phyloP scores from a whole-genome alignment of 2,113 vertebrate genomes.

The Mastomys natalensis region DNA sequence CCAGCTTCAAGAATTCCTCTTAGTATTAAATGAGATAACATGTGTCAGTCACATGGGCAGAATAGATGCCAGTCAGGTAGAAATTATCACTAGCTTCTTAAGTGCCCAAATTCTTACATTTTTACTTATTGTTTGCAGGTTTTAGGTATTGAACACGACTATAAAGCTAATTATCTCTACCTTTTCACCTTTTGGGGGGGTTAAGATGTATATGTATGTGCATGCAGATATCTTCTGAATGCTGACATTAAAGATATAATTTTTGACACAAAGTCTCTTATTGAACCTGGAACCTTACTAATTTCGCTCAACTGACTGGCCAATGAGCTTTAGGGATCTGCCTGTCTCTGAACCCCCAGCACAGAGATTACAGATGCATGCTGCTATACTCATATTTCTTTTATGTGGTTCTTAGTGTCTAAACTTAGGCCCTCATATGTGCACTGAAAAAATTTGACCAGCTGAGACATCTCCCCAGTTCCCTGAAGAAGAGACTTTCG shows the following conservation, averaged over 20 bases:
- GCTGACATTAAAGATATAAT: background rate
- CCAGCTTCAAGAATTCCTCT: background rate
- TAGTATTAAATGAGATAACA: slow-evolving; percentile 48
- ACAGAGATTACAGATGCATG: background rate
- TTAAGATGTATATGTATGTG: background rate
- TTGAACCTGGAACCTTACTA: background rate
- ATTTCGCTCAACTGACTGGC: background rate
- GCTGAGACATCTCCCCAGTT: background rate
- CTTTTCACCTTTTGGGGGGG: background rate
- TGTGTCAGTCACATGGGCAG: background rate
- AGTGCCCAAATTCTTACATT: background rate
- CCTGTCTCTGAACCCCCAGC: background rate
- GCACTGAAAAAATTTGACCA: background rate
- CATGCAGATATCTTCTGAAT: background rate
- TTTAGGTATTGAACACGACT: background rate
- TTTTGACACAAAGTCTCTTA: background rate
- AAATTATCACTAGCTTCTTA: background rate
- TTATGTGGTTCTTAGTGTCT: background rate
- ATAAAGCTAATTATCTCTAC: background rate
- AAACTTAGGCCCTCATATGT: background rate
- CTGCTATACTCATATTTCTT: background rate
- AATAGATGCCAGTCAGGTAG: background rate
- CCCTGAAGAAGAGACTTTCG: background rate
- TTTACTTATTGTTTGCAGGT: background rate
- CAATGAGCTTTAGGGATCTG: background rate